These are phyloP conservation scores for Belonocnema kinseyi DNA, from an alignment of 1,140 invertebrate genomes.

Conservation along the genomic window DNA sequence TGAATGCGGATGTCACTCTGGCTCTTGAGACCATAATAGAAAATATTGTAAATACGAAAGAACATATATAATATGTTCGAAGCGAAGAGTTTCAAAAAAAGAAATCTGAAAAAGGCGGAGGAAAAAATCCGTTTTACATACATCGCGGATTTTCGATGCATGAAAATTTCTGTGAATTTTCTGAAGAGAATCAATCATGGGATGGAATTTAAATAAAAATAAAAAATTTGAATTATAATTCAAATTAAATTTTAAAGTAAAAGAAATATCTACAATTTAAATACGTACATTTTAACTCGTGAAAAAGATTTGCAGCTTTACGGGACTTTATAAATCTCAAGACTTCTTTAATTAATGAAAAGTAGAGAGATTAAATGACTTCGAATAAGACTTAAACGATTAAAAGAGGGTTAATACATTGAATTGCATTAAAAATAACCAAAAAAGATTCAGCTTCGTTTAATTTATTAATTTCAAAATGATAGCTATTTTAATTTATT, in stretches of 20 bases:
- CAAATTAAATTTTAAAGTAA: too few species aligned
- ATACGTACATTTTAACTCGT: constrained; percentile 1
- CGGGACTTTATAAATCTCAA: background rate
- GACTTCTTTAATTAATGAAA: constrained; percentile 25
- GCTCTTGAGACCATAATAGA: constrained; percentile 65
- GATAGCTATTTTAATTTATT: background rate
- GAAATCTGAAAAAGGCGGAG: constrained; percentile 11
- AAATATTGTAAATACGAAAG: constrained; percentile 64
- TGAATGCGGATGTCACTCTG: constrained; percentile 61
- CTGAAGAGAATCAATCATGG: background rate
- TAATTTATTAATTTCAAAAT: background rate
- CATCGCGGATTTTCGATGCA: background rate
- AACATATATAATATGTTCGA: constrained; percentile 42
- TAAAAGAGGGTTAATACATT: background rate
- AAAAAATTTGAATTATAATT: too few species aligned
- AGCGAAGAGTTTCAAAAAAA: constrained; percentile 1
- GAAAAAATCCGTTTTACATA: background rate
- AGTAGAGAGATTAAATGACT: constrained; percentile 21
- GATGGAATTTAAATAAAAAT: background rate
- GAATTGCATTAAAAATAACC: constrained; percentile 1
- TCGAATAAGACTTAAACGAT: background rate
- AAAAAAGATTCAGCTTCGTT: background rate
- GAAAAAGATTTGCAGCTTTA: background rate
- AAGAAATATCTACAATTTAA: constrained; percentile 5
- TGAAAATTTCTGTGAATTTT: background rate